These are phyloP conservation scores for Phalacrocorax pelagicus DNA, from an alignment of 2,113 vertebrate species.

Conservation along the genomic window DNA sequence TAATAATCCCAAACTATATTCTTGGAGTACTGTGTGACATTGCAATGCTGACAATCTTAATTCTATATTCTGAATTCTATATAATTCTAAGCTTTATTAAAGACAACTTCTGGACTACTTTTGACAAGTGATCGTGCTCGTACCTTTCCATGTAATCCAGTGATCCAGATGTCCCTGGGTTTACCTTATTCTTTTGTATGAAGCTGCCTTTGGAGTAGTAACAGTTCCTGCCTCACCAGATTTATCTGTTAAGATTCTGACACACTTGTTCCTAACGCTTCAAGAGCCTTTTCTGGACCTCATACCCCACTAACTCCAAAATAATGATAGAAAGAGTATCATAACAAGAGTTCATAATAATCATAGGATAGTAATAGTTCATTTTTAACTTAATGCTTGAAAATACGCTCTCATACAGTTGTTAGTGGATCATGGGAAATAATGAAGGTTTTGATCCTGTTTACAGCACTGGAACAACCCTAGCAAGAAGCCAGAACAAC, in stretches of 20 bases:
- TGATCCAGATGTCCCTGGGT: background rate
- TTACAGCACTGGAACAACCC: background rate
- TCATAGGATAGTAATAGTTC: background rate
- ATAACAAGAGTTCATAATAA: background rate
- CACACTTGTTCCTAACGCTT: background rate
- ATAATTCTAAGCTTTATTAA: background rate
- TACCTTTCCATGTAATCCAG: background rate
- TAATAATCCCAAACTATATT: background rate
- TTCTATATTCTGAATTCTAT: background rate
- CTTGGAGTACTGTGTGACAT: background rate
- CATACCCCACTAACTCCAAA: background rate
- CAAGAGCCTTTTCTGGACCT: background rate
- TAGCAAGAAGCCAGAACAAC: background rate
- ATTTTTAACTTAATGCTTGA: background rate
- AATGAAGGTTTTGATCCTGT: background rate
- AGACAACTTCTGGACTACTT: background rate
- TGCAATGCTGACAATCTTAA: background rate
- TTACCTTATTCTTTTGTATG: background rate
- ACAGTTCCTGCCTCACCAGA: background rate
- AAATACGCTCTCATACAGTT: background rate
- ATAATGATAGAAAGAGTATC: background rate
- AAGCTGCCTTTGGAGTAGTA: background rate
- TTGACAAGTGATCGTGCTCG: background rate
- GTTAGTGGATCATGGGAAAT: background rate
- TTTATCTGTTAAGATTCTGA: background rate